Base-by-base conservation (phyloP, 2,113 vertebrate species). In the Pyrgilauda ruficollis region DNA sequence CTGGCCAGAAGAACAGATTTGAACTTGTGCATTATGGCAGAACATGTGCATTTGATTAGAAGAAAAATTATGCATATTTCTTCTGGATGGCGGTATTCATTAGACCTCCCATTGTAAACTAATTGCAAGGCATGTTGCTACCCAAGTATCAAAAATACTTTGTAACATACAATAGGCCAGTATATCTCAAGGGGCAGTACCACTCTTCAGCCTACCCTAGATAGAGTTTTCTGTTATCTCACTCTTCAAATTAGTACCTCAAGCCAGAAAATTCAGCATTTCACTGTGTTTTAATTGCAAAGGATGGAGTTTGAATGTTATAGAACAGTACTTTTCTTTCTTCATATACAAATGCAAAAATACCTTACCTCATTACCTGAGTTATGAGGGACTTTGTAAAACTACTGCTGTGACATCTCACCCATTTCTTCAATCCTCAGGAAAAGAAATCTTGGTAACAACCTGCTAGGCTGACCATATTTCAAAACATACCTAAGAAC, bases 1-100 rank as follows among this genome's bases (percentile, higher is more conserved):
- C 46, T 35, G 12, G 94, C 97, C 97, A 97, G 94, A 95, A 96
- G 82, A 97, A 96, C 86, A 97, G 90, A 97, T 97, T 94, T 93
- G 96, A 97, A 93, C 96, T 74, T 93, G 68, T 23, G 94, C 74
- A 84, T 96, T 96, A 96, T 81, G 94, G 89, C 85, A 96, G 88
- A 97, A 97, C 94, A 97, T 75, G 97, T 96, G 89, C 78, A 69
- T 96, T 96, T 97, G 95, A 97, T 97, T 97, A 98, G 89, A 95
- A 96, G 84, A 93, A 94, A 95, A 97, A 94, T 80, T 63, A 93
- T 91, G 91, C 77, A 79, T 85, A 69, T 91, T 97, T 97, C 43
- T 95, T 92, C 87, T 87, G 87, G 82, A 92, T 93, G 74, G 89
- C 85, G 78, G 87, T 76, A 76, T 84, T 81, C 97, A 96, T 90